A percentile compares a stretch with the other conserved stretches of the same genome.
These are phyloP conservation scores for Thomomys bottae DNA, from an alignment of 2,113 vertebrate species.

Conservation along the genomic window DNA sequence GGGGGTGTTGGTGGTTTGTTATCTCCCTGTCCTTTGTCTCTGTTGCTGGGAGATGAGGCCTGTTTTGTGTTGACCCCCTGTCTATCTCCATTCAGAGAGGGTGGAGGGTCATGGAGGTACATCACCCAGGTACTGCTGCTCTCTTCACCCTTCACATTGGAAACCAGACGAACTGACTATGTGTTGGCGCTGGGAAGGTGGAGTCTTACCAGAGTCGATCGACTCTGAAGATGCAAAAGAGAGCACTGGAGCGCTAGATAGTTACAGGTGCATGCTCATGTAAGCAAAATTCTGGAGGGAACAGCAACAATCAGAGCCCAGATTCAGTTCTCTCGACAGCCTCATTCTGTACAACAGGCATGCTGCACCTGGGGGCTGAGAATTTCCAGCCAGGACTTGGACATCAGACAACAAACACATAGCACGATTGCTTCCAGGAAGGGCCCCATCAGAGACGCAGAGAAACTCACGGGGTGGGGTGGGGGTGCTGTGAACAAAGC, in stretches of 20 bases:
- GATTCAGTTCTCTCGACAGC: background rate
- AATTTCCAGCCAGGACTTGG: background rate
- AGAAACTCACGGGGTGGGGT: too few species aligned
- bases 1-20: too few species aligned
- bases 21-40: background rate
- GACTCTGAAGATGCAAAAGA: background rate
- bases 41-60: background rate
- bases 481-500: too few species aligned
- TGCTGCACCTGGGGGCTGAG: fast-evolving
- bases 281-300: background rate
- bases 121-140: background rate
- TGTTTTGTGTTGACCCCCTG: background rate
- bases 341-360: background rate
- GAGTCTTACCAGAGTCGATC: background rate
- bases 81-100: too few species aligned
- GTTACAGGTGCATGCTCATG: background rate
- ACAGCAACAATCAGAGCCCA: background rate
- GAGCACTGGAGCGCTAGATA: background rate
- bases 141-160: background rate
- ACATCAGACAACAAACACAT: too few species aligned
- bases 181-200: background rate
- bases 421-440: background rate
- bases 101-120: background rate
- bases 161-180: background rate
- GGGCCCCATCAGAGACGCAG: background rate